Conservation (phyloP, 2,888 invertebrate genomes). For the Folsomia candida region DNA sequence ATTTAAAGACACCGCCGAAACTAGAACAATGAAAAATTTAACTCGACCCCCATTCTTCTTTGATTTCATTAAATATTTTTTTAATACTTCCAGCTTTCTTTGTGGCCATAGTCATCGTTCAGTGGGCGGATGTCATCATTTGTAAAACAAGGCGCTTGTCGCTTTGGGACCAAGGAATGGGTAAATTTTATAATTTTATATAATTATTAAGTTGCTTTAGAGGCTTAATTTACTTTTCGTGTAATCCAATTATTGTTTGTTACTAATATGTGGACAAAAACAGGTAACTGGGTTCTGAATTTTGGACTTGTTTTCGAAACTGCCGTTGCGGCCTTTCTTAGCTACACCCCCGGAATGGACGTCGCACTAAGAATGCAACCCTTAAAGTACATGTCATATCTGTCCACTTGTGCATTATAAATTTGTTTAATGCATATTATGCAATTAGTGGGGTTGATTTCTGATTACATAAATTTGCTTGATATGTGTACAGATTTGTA, state of each 20-base stretch:
- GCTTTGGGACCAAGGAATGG: slow-evolving; percentile 95
- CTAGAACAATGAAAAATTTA: no score
- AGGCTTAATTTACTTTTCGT: no score
- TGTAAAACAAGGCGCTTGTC: slow-evolving; percentile 97
- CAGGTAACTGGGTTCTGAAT: slow-evolving; percentile 42
- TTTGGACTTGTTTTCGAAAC: slow-evolving; percentile 53
- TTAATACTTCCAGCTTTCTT: no score
- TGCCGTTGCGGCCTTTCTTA: slow-evolving; percentile 54
- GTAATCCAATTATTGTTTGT: no score
- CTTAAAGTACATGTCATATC: no score
- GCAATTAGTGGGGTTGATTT: slow-evolving; percentile 51
- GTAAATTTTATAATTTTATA: slow-evolving; percentile 55
- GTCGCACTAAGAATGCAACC: slow-evolving; percentile 52
- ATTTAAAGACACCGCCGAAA: no score
- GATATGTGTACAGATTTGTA: slow-evolving; percentile 55
- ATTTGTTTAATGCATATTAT: neutral
- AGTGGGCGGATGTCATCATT: slow-evolving; percentile 97
- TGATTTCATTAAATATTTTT: no score
- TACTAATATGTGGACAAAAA: neutral
- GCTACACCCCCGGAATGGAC: slow-evolving; percentile 56
- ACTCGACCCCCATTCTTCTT: no score
- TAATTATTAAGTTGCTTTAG: neutral
- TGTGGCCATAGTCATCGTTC: slow-evolving; percentile 93
- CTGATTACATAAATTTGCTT: slow-evolving; percentile 52
- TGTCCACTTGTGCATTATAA: slow-evolving; percentile 2